Percentiles rank a stretch among this genome's conserved stretches.
These are phyloP conservation scores for Apeltes quadracus DNA, from an alignment of 2,113 vertebrate genomes.

Conservation along the genomic window DNA sequence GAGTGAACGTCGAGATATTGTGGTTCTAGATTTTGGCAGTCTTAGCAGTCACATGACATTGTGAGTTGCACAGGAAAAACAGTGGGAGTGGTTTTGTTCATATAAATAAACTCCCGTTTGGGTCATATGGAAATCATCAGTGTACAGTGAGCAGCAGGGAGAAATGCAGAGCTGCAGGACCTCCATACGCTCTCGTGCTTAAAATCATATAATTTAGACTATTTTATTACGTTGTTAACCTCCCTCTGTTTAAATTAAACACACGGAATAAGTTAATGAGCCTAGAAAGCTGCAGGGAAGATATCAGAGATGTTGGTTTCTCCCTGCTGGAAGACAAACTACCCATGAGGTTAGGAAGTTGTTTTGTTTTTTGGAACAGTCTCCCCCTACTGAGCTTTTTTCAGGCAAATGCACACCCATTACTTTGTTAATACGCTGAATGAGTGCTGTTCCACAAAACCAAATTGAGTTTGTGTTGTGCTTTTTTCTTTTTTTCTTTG, in stretches of 20 bases:
- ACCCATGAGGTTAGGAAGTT: slow-evolving; percentile 33
- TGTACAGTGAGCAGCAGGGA: slow-evolving; percentile 37
- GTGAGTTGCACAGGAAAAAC: slow-evolving; percentile 50
- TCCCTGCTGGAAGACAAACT: slow-evolving; percentile 13
- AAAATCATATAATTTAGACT: slow-evolving; percentile 10
- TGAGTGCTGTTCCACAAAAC: neutral
- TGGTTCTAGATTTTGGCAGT: slow-evolving; percentile 58
- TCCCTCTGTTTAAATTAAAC: slow-evolving; percentile 4
- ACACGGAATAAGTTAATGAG: neutral
- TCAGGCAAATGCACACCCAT: neutral
- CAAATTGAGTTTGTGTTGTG: neutral
- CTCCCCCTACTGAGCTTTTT: slow-evolving; percentile 36
- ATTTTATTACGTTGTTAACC: neutral
- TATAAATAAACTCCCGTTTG: slow-evolving; percentile 28
- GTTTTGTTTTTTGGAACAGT: slow-evolving; percentile 31
- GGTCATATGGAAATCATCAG: slow-evolving; percentile 64
- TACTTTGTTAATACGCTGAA: neutral
- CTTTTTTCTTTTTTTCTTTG: slow-evolving; percentile 10
- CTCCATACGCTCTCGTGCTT: neutral
- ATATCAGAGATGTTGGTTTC: slow-evolving; percentile 30
- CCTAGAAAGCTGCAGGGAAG: slow-evolving; percentile 12
- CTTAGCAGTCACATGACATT: slow-evolving; percentile 56
- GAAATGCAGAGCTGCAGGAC: neutral
- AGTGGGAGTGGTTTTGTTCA: slow-evolving; percentile 44
- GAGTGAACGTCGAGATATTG: slow-evolving; percentile 64